Evolutionary conservation across 2,888 invertebrate species (phyloP), one percentile per base, ranked within the genome.

Genomic region (Helobdella robusta): DNA sequence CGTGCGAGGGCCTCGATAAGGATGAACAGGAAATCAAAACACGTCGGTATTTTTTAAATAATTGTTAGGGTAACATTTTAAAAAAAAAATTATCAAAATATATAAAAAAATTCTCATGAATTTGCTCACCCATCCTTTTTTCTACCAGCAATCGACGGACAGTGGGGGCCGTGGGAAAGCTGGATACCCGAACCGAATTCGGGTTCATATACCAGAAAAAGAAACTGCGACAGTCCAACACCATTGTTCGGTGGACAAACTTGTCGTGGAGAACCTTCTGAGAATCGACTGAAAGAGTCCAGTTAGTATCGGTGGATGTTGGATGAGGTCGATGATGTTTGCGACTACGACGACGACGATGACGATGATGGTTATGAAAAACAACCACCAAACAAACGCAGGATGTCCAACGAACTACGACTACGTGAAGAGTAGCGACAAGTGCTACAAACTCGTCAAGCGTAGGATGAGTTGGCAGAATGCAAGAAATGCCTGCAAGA

Each of bases 391-490:
- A 11, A 18, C 30, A 11, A 30, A n/a, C 54, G 23, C 54, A 62
- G 62, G 20, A 11, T 62, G 62, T 32, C 62, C 62, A 2, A 20
- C 36, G 11, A 50, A 44, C n/a, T 62, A 50, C 15, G 44, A 30
- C n/a, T 62, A 50, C 62, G 8, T 62, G 8, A 15, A 44, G 11
- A 34, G 50, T 32, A 28, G 30, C n/a, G 20, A 50, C 44, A 62
- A 30, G 15, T 62, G 62, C 25, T 62, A 62, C 62, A 62, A 62
- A n/a, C 30, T 62, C 28, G 34, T 62, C 40, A 62, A 23, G 15
- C 48, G 46, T 3, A n/a, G 62, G 11, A 48, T 62, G 62, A 62
- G 48, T 20, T 62, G 62, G 62, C 18, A 50, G 1, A n/a, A 15
- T 20, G 46, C 46, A 15, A 62, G 35, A 25, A n/a, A 25, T 15